Evolutionary conservation across 2,888 invertebrate species (phyloP).

Genomic region (Theretra japonica): DNA sequence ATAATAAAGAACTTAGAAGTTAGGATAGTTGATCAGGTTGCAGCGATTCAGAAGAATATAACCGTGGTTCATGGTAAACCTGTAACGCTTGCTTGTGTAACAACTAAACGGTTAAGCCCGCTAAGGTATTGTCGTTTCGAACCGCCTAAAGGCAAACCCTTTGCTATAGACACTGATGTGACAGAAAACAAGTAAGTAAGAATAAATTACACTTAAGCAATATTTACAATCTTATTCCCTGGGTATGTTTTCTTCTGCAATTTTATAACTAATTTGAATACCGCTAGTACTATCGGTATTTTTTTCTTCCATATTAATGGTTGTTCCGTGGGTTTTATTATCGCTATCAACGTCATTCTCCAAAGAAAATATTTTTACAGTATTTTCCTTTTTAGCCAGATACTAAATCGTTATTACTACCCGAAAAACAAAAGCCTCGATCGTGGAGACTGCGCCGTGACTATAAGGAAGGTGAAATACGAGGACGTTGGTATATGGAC

Average conservation of each 20-base stretch:
- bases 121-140: slow-evolving; percentile 81
- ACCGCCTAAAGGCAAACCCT: slow-evolving; percentile 72
- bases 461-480: slow-evolving; percentile 66
- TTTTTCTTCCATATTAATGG: too few relatives aligned
- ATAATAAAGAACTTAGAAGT: slow-evolving; percentile 62
- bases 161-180: slow-evolving; percentile 72
- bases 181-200: slow-evolving; percentile 65
- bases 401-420: slow-evolving; percentile 72
- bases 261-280: too few relatives aligned
- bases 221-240: too few relatives aligned
- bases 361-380: too few relatives aligned
- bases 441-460: slow-evolving; percentile 81
- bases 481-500: slow-evolving; percentile 78
- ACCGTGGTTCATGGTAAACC: slow-evolving; percentile 60
- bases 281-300: too few relatives aligned
- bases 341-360: too few relatives aligned
- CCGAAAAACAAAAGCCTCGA: slow-evolving; percentile 70
- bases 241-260: too few relatives aligned
- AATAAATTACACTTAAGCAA: background rate
- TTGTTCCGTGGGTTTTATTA: too few relatives aligned
- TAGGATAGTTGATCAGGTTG: slow-evolving; percentile 65
- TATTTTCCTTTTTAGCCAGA: slow-evolving; percentile 60
- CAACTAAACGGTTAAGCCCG: slow-evolving; percentile 63
- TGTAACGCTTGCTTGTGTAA: slow-evolving; percentile 69
- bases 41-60: slow-evolving; percentile 64